These are phyloP conservation scores for Cistogaster globosa DNA, from an alignment of 2,888 invertebrate genomes.

Conservation along the genomic window DNA sequence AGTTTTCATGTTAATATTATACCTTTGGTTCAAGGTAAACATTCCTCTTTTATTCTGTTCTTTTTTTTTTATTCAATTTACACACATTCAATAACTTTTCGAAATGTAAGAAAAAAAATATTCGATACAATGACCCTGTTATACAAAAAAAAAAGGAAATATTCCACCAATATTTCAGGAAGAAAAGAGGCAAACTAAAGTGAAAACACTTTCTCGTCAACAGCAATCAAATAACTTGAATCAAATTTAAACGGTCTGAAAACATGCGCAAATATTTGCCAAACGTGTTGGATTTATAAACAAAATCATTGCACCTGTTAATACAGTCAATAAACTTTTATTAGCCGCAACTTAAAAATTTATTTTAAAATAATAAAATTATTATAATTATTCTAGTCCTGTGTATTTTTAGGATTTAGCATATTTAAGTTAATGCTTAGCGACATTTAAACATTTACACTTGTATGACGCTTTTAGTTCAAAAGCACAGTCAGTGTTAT, in stretches of 20 bases:
- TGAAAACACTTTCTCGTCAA: conserved; percentile 53
- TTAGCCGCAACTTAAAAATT: no score
- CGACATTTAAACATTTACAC: no score
- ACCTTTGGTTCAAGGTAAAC: conserved; percentile 59
- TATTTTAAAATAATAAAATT: no score
- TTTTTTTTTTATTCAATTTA: conserved; percentile 21
- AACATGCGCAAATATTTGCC: conserved; percentile 70
- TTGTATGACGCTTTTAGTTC: no score
- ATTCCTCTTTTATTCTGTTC: conserved; percentile 1
- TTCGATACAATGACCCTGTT: conserved; percentile 37
- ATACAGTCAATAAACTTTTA: not conserved
- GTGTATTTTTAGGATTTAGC: no score
- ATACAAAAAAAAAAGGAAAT: not conserved
- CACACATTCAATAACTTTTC: conserved; percentile 29
- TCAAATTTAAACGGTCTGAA: conserved; percentile 46
- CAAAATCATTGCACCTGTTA: conserved; percentile 38
- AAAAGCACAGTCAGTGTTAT: no score
- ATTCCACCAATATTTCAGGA: not conserved
- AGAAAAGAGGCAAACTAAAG: not conserved
- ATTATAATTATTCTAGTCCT: no score
- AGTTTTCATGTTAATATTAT: conserved; percentile 30
- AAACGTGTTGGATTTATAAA: conserved; percentile 67
- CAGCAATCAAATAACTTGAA: conserved; percentile 44
- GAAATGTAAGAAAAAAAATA: conserved; percentile 10
- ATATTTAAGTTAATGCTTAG: no score